phyloP scores from a whole-genome alignment of 2,888 invertebrate species.

The Cremastobaeus sp. region DNA sequence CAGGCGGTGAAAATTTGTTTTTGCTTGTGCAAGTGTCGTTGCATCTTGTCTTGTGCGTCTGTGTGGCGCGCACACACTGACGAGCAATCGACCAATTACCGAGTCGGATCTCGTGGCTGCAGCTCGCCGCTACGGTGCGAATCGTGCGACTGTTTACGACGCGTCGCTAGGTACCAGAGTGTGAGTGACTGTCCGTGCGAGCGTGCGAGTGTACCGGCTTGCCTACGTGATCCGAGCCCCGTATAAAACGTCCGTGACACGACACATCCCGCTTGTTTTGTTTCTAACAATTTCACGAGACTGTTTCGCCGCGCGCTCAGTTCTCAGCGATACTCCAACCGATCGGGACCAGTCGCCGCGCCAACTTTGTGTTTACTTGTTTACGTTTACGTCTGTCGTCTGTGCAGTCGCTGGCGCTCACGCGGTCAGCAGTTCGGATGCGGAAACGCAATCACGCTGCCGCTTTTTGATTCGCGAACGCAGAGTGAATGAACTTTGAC shows the following conservation, averaged over 20 bases:
- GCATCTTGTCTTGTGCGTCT: too few species aligned
- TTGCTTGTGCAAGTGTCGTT: background rate
- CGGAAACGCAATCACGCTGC: background rate
- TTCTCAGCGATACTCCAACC: too few species aligned
- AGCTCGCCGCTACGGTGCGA: background rate
- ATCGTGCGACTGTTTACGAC: slow-evolving; percentile 17
- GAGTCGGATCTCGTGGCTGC: slow-evolving; percentile 7
- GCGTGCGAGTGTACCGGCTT: slow-evolving; percentile 38
- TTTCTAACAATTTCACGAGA: slow-evolving; percentile 58
- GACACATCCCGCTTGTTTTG: slow-evolving; percentile 56
- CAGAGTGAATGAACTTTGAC: slow-evolving; percentile 44
- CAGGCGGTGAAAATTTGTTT: too few species aligned
- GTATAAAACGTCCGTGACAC: slow-evolving; percentile 68
- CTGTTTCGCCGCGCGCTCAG: slow-evolving; percentile 17
- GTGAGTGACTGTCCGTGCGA: slow-evolving; percentile 3
- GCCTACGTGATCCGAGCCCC: slow-evolving; percentile 70
- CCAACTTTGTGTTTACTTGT: too few species aligned
- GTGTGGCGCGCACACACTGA: background rate
- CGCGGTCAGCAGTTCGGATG: too few species aligned
- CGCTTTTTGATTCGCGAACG: background rate
- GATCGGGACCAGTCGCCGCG: too few species aligned
- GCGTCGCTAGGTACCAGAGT: background rate
- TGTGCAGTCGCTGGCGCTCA: background rate
- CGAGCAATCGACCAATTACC: slow-evolving; percentile 23
- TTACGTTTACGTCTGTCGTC: too few species aligned